Evolutionary conservation across 2,797 vertebrate genomes (phyloP), one percentile per base, ranked within the genome.

Genomic region (Esox lucius): DNA sequence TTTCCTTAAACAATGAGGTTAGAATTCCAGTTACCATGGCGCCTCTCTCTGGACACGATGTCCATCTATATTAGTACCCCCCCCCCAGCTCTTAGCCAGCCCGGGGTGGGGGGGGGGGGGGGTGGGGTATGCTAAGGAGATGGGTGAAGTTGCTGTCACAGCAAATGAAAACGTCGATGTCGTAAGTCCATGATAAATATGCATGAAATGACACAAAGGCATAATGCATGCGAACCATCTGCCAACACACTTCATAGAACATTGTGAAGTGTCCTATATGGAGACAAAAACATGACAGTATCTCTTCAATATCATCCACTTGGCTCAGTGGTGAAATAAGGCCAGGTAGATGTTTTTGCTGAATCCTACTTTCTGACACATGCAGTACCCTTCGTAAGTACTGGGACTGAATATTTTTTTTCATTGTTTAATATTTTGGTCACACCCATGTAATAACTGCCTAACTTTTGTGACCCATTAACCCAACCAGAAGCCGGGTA

Each of bases 121-220:
- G 42, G 6, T 72, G 53, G 62, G 75, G 83, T 80, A 74, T 26
- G 46, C 83, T 75, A 74, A 69, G 79, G 78, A 78, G 68, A 72
- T 80, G 76, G 84, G 74, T 72, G 16, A 11, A 19, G 75, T 81
- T 77, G 80, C 85, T 86, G 77, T 61, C 15, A 5, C 19, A 12
- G 72, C 49, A 69, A 70, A 76, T 22, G 61, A 71, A 66, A 74
- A 49, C 42, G 28, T 51, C 59, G 26, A 8, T 13, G 49, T 33
- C 24, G 4, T 22, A 61, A 71, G 73, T 78, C 79, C 39, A 12
- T 73, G 1, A 74, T 87, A 73, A 86, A 90, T 91, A 90, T 90
- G 88, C 85, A 90, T 88, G 85, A 89, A 86, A 72, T 76, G 88
- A 81, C 76, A 81, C 81, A 84, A 86, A 87, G 83, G 75, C 67